Evolutionary conservation across 1,140 invertebrate genomes (phyloP), one percentile per base, ranked within the genome.

Genomic region (Drosophila pandora): DNA sequence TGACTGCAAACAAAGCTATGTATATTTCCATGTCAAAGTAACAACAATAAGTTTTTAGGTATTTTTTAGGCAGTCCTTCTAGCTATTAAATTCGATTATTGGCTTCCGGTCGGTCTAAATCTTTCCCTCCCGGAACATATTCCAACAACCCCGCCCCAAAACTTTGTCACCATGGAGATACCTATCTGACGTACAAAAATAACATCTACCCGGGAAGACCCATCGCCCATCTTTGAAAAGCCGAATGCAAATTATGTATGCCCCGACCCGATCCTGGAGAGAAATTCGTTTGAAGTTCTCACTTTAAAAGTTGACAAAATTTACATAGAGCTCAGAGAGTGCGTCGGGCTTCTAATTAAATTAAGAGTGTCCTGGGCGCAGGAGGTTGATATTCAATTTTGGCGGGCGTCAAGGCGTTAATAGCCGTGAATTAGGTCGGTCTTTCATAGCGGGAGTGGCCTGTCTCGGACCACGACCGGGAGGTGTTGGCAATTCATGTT

Each of bases 401-500:
- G 58, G 71, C 37, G 72, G 63, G 72, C 70, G 82, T 62, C 83
- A 88, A 83, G 79, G 83, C 83, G 83, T 87, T 87, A 87, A 87
- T 79, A 76, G 83, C 83, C 65, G 69, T 75, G 63, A 83, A 87
- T 87, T 79, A 79, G 67, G 82, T 67, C 61, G 52, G 23, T 55
- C 39, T 53, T 21, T 13, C 17, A 59, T 64, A 49, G 34, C 76
- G 62, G 59, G 79, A 71, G 55, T 54, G 43, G 17, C 37, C 23
- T 17, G 70, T 45, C 47, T 32, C 37, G 41, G 41, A 43, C 55
- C 50, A 21, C 48, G 43, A 39, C 57, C 23, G 10, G 9, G 50
- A 87, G 83, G 83, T 83, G 83, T 88, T 83, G 82, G 67, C 79
- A 87, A 87, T 89, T 87, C 83, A 87, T 87, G 75, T 87, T 87